Evolutionary conservation across 2,113 vertebrate genomes (phyloP), one percentile per base, ranked within the genome.

Genomic region (Abramis brama): DNA sequence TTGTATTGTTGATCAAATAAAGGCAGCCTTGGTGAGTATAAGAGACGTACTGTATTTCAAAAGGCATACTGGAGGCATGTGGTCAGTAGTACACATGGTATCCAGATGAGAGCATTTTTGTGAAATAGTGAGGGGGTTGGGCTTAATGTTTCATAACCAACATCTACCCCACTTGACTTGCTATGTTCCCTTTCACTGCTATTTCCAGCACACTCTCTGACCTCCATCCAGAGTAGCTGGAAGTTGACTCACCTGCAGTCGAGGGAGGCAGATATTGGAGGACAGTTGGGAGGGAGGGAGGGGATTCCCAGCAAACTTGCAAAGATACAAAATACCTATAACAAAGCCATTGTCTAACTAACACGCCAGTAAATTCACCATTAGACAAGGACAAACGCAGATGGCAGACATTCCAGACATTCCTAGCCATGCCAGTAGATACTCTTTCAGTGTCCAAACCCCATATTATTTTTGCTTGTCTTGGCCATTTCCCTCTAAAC

Each of bases 371-470:
- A 86, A 89, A 92, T 89, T 87, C 88, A 87, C 89, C 88, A 89
- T 92, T 47, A 84, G 84, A 92, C 86, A 87, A 88, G 89, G 86
- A 86, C 79, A 75, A 77, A 91, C 12, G 2, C 90, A 92, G 93
- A 94, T 85, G 1, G 84, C 89, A 94, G 92, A 94, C 94, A 94
- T 94, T 94, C 93, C 90, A 90, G 47, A 60, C 89, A 93, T 94
- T 94, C 92, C 84, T 83, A 78, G 60, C 30, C 45, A 52, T 89
- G 77, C 71, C 80, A 84, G 68, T 45, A 39, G 76, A 88, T 86
- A 86, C 78, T 88, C 55, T 79, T 83, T 62, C 71, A 66, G 88
- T 86, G 59, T 88, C 88, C 77, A 88, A 88, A 87, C 64, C 82
- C 78, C 62, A 30, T 64, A 19, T 90, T 86, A 84, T 75, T 82